Conservation (phyloP, 1,140 invertebrate genomes). For the Gyrodactylus bullatarudis region DNA sequence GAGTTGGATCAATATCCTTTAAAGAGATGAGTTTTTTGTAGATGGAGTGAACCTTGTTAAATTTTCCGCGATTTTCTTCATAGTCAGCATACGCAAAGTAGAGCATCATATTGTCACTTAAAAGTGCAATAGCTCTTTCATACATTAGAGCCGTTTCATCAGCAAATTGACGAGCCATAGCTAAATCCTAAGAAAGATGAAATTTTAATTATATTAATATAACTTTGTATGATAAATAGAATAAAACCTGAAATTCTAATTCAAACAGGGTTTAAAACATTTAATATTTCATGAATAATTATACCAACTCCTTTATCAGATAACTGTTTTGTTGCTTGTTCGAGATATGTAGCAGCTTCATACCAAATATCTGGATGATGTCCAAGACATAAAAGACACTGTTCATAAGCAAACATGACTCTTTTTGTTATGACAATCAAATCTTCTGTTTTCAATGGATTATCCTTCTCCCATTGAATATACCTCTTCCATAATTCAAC, state of each 20-base stretch:
- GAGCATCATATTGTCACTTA: conserved; percentile 59
- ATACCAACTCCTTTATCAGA: conserved; percentile 46
- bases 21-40: conserved; percentile 63
- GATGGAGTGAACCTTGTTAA: conserved; percentile 81
- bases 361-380: conserved; percentile 97
- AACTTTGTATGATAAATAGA: background rate
- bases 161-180: conserved; percentile 50
- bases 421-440: conserved; percentile 54
- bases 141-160: conserved; percentile 72
- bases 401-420: conserved; percentile 62
- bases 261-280: no score
- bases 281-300: background rate
- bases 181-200: conserved; percentile 34
- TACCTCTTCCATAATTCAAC: conserved; percentile 87
- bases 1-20: conserved; percentile 52
- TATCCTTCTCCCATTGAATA: conserved; percentile 76
- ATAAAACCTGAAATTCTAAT: background rate
- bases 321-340: conserved; percentile 56
- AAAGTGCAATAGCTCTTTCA: conserved; percentile 40
- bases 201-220: background rate
- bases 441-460: conserved; percentile 75
- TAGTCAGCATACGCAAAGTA: conserved; percentile 96
- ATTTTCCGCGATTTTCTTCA: conserved; percentile 73
- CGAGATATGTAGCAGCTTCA: conserved; percentile 73
- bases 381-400: conserved; percentile 66